Evolutionary conservation across 2,888 invertebrate genomes (phyloP), one percentile per base, ranked within the genome.

Genomic region (Allophyes oxyacanthae): DNA sequence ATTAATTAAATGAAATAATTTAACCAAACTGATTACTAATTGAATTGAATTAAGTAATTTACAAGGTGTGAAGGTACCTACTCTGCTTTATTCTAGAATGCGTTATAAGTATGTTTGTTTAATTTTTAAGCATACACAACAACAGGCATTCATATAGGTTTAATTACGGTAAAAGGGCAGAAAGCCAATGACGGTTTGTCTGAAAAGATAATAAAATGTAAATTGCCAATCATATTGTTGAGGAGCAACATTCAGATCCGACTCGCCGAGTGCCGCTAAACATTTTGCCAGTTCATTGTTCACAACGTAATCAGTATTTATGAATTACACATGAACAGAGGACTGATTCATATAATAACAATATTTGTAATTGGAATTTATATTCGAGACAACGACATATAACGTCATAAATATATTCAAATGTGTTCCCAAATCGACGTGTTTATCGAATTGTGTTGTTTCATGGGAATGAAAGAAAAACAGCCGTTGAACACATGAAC

Each of bases 221-320:
- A 82, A 83, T 82, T 82, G 83, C 76, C 80, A 79, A 79, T 83
- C 79, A 83, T 77, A 81, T 78, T 72, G 81, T 67, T 64, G 59
- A 62, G 66, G 50, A 50, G 43, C 52, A 61, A 58, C 64, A 76
- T 78, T 69, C 66, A 57, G 70, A 78, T 75, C 67, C 52, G 64
- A 74, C 64, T 71, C 66, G 61, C 54, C 34, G 61, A 62, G 67
- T 64, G 64, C 62, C 58, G 51, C 56, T 62, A 53, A 66, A 50
- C 40, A 65, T 69, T 64, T 66, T 54, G 53, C 44, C 53, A 46
- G 41, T 37, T 57, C 44, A 50, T 60, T 72, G 52, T 71, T 48
- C 52, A 36, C 13, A 56, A 52, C 41, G 36, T 59, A 55, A 68
- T 61, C 51, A 43, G 50, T 63, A 64, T 66, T 70, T 59, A 64